These are phyloP conservation scores for Neostethus bicornis DNA, from an alignment of 2,797 vertebrate genomes.

Conservation along the genomic window DNA sequence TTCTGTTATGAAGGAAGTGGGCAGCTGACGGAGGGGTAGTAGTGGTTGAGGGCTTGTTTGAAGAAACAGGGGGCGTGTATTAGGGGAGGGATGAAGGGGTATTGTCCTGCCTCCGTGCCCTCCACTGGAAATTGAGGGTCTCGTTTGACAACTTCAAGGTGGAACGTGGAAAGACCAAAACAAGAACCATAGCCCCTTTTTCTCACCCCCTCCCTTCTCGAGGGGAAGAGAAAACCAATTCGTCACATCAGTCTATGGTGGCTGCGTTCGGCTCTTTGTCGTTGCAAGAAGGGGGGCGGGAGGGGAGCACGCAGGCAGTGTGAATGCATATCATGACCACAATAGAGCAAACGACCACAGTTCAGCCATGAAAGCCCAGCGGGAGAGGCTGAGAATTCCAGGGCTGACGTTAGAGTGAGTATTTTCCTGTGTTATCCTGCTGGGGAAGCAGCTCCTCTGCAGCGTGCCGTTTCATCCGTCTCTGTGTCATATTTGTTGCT, in stretches of 20 bases:
- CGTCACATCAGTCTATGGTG: constrained; percentile 84
- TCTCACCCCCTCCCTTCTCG: constrained; percentile 37
- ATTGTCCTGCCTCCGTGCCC: constrained; percentile 80
- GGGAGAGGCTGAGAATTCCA: constrained; percentile 98
- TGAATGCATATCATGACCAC: constrained; percentile 91
- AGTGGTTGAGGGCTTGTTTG: constrained; percentile 34
- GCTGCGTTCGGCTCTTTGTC: constrained; percentile 90
- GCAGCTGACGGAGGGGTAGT: constrained; percentile 59
- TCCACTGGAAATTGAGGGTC: constrained; percentile 78
- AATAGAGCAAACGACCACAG: constrained; percentile 88
- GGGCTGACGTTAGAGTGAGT: constrained; percentile 99
- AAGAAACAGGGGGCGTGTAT: constrained; percentile 65
- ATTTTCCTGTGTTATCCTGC: constrained; percentile 79
- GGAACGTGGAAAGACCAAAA: constrained; percentile 89
- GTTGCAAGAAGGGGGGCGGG: constrained; percentile 80
- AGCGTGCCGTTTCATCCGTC: constrained; percentile 48
- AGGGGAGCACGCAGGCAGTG: constrained; percentile 77
- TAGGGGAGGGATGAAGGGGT: constrained; percentile 68
- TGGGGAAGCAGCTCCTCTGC: constrained; percentile 46
- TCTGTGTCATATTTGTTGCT: constrained; percentile 60
- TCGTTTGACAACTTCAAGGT: constrained; percentile 85
- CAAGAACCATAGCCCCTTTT: constrained; percentile 52
- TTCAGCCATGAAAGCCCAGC: constrained; percentile 98
- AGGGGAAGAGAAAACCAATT: constrained; percentile 58
- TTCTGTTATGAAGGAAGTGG: constrained; percentile 63